Conservation (phyloP, 2,888 invertebrate species). For the Neuroscelio doddi region DNA sequence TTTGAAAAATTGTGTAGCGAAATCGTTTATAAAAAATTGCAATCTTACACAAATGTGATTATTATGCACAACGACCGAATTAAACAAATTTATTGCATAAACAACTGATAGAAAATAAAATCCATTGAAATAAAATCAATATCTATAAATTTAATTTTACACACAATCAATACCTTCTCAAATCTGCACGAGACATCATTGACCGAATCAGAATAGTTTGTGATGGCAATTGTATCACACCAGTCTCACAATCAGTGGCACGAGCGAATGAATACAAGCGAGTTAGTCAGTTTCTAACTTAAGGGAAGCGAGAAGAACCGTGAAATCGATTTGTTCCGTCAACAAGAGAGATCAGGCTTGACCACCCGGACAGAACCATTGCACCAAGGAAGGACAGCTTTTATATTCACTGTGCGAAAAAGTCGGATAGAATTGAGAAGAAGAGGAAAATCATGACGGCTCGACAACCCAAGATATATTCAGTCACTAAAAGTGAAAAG, state of each 20-base stretch:
- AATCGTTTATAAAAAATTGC: too few relatives aligned
- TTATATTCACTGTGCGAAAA: conserved; percentile 12
- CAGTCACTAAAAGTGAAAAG: conserved; percentile 9
- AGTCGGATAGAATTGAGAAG: conserved; percentile 18
- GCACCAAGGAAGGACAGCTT: conserved; percentile 12
- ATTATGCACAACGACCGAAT: too few relatives aligned
- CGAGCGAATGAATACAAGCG: conserved; percentile 48
- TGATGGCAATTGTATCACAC: neutral
- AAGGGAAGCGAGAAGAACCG: conserved; percentile 40
- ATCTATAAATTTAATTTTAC: too few relatives aligned
- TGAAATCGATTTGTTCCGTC: conserved; percentile 58
- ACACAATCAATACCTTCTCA: too few relatives aligned
- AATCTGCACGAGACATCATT: too few relatives aligned
- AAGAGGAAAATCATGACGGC: conserved; percentile 19
- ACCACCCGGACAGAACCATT: conserved; percentile 41
- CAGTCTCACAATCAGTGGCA: conserved; percentile 28
- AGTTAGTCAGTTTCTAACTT: conserved; percentile 42
- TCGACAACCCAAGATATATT: conserved; percentile 23
- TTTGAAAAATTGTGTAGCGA: too few relatives aligned
- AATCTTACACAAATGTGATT: too few relatives aligned
- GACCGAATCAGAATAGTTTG: neutral
- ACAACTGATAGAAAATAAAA: too few relatives aligned
- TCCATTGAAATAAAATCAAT: too few relatives aligned
- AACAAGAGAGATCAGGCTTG: conserved; percentile 46
- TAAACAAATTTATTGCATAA: too few relatives aligned